phyloP scores from a whole-genome alignment of 2,888 invertebrate genomes.

The Ypsolopha scabrella region DNA sequence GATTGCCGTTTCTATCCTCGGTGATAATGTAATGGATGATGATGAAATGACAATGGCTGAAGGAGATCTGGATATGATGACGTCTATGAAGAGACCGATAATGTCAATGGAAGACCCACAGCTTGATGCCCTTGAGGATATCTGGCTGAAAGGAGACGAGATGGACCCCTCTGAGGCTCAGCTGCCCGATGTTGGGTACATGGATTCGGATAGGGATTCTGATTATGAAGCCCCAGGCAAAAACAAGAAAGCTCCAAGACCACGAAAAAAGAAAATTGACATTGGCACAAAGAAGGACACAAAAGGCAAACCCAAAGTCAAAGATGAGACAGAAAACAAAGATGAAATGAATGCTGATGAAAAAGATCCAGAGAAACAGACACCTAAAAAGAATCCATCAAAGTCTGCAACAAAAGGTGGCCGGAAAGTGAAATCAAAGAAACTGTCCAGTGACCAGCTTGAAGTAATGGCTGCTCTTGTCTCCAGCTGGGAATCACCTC shows the following conservation, averaged over 20 bases:
- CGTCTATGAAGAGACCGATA: slow-evolving; percentile 53
- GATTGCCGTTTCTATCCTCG: slow-evolving; percentile 71
- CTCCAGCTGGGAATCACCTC: slow-evolving; percentile 50
- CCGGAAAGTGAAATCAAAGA: slow-evolving; percentile 38
- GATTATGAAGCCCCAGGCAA: slow-evolving; percentile 45
- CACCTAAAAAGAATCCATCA: neutral
- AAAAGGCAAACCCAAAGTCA: slow-evolving; percentile 17
- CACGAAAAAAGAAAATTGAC: slow-evolving; percentile 33
- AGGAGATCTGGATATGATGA: slow-evolving; percentile 64
- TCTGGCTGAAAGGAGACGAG: slow-evolving; percentile 85
- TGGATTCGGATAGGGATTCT: slow-evolving; percentile 58
- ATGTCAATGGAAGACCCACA: slow-evolving; percentile 73
- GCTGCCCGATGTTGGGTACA: slow-evolving; percentile 57
- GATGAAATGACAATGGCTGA: slow-evolving; percentile 69
- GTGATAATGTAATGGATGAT: slow-evolving; percentile 68
- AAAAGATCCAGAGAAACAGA: neutral
- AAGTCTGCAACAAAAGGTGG: slow-evolving; percentile 6
- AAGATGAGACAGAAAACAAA: slow-evolving; percentile 14
- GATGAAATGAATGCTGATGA: slow-evolving; percentile 9
- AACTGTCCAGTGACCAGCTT: slow-evolving; percentile 41
- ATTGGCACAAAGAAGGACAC: slow-evolving; percentile 25
- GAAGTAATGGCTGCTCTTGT: slow-evolving; percentile 41
- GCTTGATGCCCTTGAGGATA: slow-evolving; percentile 80
- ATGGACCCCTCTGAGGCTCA: slow-evolving; percentile 72
- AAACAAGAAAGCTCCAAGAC: slow-evolving; percentile 25